Base-by-base conservation (phyloP, 2,888 invertebrate species). In the Neelides folsomi region DNA sequence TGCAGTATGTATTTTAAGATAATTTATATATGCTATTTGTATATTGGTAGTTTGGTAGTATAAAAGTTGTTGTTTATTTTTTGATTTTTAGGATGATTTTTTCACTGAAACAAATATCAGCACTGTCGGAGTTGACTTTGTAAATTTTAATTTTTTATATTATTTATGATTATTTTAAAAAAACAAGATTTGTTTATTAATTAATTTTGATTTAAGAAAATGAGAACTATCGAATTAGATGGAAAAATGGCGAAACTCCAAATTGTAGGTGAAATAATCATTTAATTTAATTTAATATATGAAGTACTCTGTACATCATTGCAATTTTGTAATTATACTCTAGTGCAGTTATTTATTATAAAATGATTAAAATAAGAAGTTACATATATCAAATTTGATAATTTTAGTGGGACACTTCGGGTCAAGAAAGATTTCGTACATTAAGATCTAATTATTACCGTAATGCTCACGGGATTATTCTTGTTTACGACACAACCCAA, bases 81-180 rank as follows among this genome's bases (percentile, higher is more conserved):
- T 68, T 67, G 61, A 63, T 65, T 76, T 76, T 47, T 70, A 83
- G 78, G 98, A 98, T 77, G 98, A 98, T 74, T 97, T 97, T 64
- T 98, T 97, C 76, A 98, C 97, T 73, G 98, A 98, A 75, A 95
- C 94, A 74, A 98, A 98, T 77, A 98, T 98, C 76, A 97, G 97
- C 75, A 98, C 98, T 67, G 98, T 99, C 74, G 98, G 98, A 68
- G 98, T 98, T 68, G 98, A 98, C 76, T 99, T 98, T 78, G 86
- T 87, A 78, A 82, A n/a, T n/a, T n/a, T n/a, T n/a, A n/a, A n/a
- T n/a, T n/a, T n/a, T n/a, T n/a, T n/a, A n/a, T n/a, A n/a, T n/a
- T n/a, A n/a, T n/a, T n/a, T n/a, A n/a, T n/a, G n/a, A 27, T 27
- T 27, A 27, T 27, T 27, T 5, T 27, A 5, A 46, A 47, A 10